Percentiles rank a stretch among this genome's conserved stretches.
phyloP scores from a whole-genome alignment of 2,797 vertebrate species.

The Picus viridis region DNA sequence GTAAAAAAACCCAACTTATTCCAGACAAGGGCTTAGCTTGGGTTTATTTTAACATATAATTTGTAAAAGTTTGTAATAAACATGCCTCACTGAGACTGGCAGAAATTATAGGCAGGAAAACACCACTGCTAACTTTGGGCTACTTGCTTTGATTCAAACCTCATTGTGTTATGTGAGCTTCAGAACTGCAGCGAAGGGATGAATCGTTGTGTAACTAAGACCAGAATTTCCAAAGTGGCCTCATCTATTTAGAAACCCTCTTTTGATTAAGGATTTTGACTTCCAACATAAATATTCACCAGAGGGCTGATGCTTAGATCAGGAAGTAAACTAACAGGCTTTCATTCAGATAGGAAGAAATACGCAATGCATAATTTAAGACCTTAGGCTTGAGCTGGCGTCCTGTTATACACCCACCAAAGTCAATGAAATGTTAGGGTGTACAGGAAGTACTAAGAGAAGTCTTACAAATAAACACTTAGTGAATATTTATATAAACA shows the following conservation, averaged over 20 bases:
- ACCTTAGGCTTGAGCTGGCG: neutral
- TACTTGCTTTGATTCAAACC: conserved; percentile 21
- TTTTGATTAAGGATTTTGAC: neutral
- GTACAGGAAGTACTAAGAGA: neutral
- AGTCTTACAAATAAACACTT: neutral
- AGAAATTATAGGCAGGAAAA: conserved; percentile 39
- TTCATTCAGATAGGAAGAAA: conserved; percentile 19
- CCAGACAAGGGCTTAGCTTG: conserved; percentile 44
- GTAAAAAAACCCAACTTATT: neutral
- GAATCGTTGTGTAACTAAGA: neutral
- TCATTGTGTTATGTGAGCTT: conserved; percentile 8
- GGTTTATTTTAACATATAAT: conserved; percentile 61
- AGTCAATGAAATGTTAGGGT: neutral
- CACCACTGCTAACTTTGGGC: neutral
- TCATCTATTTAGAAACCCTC: neutral
- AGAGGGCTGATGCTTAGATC: neutral
- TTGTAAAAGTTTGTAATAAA: conserved; percentile 63
- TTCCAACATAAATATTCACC: conserved; percentile 37
- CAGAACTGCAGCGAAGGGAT: neutral
- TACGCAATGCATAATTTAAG: neutral
- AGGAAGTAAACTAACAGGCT: neutral
- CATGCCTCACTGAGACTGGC: conserved; percentile 16
- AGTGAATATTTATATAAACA: neutral
- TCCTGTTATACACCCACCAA: neutral
- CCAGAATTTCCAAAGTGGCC: conserved; percentile 22